Base-by-base conservation (phyloP, 2,113 vertebrate genomes). In the Merops nubicus region DNA sequence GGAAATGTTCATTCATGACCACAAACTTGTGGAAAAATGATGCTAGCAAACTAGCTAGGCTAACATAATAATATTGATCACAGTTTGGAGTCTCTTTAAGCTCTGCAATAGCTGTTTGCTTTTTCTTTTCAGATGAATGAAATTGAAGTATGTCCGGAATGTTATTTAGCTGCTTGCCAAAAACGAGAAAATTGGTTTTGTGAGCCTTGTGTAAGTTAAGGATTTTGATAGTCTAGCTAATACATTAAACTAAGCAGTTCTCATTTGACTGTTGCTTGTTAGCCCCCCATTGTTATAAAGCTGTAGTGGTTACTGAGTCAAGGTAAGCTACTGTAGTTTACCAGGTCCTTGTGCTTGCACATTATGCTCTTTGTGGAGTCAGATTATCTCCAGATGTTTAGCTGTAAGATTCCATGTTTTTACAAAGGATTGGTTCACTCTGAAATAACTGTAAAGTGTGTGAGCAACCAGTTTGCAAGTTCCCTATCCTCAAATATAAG, bases 131-230 rank as follows among this genome's bases (percentile, higher is more conserved):
- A 99, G 99, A 99, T 99, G 99, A 99, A 99, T 97, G 99, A 99
- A 98, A 99, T 99, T 45, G 99, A 99, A 98, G 99, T 99, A n/a
- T 99, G 99, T 98, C 99, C 99, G 87, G 99, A 99, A 98, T 99
- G 99, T 97, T 99, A 99, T 92, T 98, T 99, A 98, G 99, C 99
- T 95, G 98, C 99, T 97, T 99, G 99, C 98, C 99, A 99, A 98
- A 99, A 99, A 98, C 98, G 99, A 93, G 99, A 99, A 76, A 99
- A 99, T 98, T 99, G 99, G 99, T 99, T 99, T 98, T 99, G 99
- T 98, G 99, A 99, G 97, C 99, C 99, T 97, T 99, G 99, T 98
- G 99, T 99, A 99, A 98, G 99, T 98, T 70, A 57, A 72, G 62
- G 38, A 29, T 59, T 59, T 16, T 42, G 17, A 29, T 56, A 22